A percentile compares a stretch with the other conserved stretches of the same genome.
phyloP scores from a whole-genome alignment of 2,113 vertebrate genomes.

The Toxotes jaculatrix region DNA sequence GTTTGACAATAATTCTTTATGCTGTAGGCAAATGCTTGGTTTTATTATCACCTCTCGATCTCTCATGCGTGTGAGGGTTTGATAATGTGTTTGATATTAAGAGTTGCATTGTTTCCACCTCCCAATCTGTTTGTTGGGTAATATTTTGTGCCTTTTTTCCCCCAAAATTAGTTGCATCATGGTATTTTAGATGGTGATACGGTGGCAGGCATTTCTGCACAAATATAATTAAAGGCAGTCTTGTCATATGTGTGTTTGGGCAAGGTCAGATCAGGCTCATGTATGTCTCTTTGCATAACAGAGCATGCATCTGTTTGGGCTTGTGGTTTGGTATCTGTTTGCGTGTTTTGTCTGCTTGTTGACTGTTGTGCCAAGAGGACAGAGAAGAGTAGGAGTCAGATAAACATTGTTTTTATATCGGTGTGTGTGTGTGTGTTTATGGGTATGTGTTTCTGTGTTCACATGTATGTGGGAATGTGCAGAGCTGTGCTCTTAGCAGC shows the following conservation, averaged over 20 bases:
- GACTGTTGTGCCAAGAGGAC: neutral
- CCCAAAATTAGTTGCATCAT: neutral
- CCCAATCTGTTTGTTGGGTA: neutral
- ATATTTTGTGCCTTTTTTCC: neutral
- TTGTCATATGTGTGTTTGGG: neutral
- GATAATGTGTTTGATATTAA: neutral
- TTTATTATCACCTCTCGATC: conserved; percentile 7
- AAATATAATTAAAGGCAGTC: too few species aligned
- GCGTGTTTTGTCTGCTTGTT: neutral
- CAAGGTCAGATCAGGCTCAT: too few species aligned
- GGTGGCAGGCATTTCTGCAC: neutral
- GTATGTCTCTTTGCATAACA: neutral
- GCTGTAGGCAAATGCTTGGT: neutral
- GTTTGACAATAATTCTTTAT: neutral
- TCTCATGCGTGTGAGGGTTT: neutral
- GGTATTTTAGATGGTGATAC: neutral
- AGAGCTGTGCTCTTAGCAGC: neutral
- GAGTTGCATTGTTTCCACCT: neutral
- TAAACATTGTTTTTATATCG: neutral
- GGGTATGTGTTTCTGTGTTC: neutral
- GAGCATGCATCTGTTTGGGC: neutral
- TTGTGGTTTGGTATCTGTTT: neutral
- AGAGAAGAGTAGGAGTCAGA: neutral
- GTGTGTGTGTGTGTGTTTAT: neutral
- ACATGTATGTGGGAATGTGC: neutral